Base-by-base conservation (phyloP, 2,888 invertebrate genomes). In the Gari tellinella region DNA sequence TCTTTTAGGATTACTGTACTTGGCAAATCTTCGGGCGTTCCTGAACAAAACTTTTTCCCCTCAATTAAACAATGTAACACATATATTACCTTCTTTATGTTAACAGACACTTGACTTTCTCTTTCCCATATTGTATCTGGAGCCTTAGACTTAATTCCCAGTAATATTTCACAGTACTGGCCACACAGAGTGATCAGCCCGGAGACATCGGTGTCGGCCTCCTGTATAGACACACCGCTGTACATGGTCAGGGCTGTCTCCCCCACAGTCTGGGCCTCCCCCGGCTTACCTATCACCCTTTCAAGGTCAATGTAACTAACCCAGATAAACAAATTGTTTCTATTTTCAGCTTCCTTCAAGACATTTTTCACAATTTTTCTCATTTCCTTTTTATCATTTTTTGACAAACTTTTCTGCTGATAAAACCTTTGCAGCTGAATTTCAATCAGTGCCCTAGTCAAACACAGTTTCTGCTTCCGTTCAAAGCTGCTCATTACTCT, bases 281-380 rank as follows among this genome's bases (percentile, higher is more conserved):
- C 82, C 23, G 70, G 61, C 48, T 86, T 89, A 46, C 89, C 89
- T 14, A 84, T 72, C n/a, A 67, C 58, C 31, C 76, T 69, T 69
- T 91, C 89, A 45, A 91, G 67, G 40, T 84, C 69, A 23, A 88
- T 88, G 66, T 91, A 92, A 12, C 81, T 81, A 49, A 81, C 79
- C 91, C 92, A 92, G 25, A 92, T 46, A 17, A 80, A 46, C 48
- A 92, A 76, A 65, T 91, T 88, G 63, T 89, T 91, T n/a, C 92
- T 79, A 68, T 90, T 90, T 17, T 86, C 81, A 15, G 81, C 83
- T 62, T 89, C 87, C 67, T 90, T 89, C 26, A 92, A 79, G 23
- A 91, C 58, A 56, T 75, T 81, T 76, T 91, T 92, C 23, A 86
- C 81, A 67, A 86, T 79, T 67, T 89, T 91, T 63, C 86, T 88